These are phyloP conservation scores for Thymelicus sylvestris DNA, from an alignment of 2,888 invertebrate species.

Conservation along the genomic window DNA sequence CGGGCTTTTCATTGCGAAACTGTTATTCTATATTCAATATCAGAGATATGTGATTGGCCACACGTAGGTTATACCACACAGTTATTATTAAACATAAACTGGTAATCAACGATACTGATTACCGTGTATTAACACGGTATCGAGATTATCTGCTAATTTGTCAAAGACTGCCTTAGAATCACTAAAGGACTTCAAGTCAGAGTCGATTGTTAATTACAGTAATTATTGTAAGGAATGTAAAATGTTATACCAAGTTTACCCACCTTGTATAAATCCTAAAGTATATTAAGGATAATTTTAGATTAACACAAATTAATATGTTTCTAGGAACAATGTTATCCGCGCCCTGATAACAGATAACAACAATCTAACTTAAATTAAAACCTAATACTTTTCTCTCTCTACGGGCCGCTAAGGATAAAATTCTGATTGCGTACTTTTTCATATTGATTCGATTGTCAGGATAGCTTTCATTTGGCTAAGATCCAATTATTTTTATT, in stretches of 20 bases:
- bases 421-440: too few species aligned
- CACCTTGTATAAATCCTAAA: too few species aligned
- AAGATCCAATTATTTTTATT: not conserved
- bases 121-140: too few species aligned
- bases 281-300: too few species aligned
- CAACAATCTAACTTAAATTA: constrained; percentile 27
- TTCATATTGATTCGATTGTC: too few species aligned
- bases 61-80: constrained; percentile 53
- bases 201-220: not conserved
- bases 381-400: not conserved
- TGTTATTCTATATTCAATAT: constrained; percentile 54
- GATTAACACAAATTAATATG: not conserved
- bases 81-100: not conserved
- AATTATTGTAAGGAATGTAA: not conserved
- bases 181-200: too few species aligned
- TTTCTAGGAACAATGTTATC: constrained; percentile 1
- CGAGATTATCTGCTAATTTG: too few species aligned
- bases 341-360: constrained; percentile 3
- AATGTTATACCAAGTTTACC: too few species aligned
- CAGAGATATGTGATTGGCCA: constrained; percentile 53
- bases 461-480: not conserved
- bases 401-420: too few species aligned
- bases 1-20: constrained; percentile 57
- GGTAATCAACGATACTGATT: too few species aligned
- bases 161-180: too few species aligned